Base-by-base conservation (phyloP, 2,113 vertebrate species). In the Cyprinus carpio region DNA sequence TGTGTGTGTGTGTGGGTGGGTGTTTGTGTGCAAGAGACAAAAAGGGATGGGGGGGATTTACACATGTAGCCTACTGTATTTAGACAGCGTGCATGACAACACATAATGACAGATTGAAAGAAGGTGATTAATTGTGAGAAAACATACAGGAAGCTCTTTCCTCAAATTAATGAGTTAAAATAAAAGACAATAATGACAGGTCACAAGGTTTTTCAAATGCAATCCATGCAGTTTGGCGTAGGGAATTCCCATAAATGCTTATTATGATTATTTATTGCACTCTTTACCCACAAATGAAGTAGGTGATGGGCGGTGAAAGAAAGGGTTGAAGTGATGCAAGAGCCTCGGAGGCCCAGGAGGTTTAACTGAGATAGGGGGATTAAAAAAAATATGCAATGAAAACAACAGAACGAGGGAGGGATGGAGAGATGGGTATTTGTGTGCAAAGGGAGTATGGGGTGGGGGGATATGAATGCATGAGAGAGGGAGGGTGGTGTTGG, bases 401-500 rank as follows among this genome's bases (percentile, higher is more conserved):
- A 51, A 87, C 82, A 89, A 87, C 72, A 84, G 78, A 23, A 23
- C 51, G 27, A 81, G 64, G 0, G 43, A 82, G 77, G 83, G 85
- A 56, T 90, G 58, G 90, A 88, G 87, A 90, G 81, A 81, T 75
- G 81, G 83, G 91, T 89, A 90, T 92, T 92, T 91, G 88, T 91
- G 90, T 91, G 87, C 81, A 84, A 85, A 67, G 86, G 85, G 88
- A 88, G 46, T 54, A 88, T 87, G 87, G 86, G 67, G 79, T n/a
- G 81, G 31, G 58, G 77, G 72, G 83, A 60, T 15, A 85, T 87
- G 86, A 80, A 84, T 81, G 83, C 84, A 84, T 69, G 83, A 88
- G 65, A 88, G 84, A 76, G 82, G 86, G 91, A 88, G 89, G 88
- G 92, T 89, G 90, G 91, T 90, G 79, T 92, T 92, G 77, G 89